Base-by-base conservation (phyloP, 2,113 vertebrate genomes). In the Octodon degus region DNA sequence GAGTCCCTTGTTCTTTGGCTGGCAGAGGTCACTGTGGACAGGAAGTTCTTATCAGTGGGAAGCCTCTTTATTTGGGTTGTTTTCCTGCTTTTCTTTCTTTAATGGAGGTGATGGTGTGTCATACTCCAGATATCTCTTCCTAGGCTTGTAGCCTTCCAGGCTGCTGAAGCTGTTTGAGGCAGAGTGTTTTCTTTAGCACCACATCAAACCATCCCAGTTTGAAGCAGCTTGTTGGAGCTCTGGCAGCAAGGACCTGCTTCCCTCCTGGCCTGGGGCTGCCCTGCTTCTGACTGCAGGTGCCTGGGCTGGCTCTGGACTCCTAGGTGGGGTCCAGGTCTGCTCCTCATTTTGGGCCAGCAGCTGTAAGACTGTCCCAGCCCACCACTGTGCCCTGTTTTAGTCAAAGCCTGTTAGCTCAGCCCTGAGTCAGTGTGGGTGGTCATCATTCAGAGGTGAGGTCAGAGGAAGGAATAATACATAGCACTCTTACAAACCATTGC, bases 41-140 rank as follows among this genome's bases (percentile, higher is more conserved):
- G 74, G 37, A 83, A 83, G 74, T 80, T 94, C 58, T 11, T 67
- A 32, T 90, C 47, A 32, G 5, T 5, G n/a, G 65, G 27, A 17
- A 92, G 43, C 43, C 24, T 87, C 6, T 22, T 58, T 67, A 53
- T 32, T 89, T 82, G 43, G 37, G 53, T 50, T 27, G 37, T 74
- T 91, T 91, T 67, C 6, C 40, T 70, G 20, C 34, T 68, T 89
- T 87, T 88, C 76, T 32, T 90, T 74, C 50, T 79, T 90, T 53
- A 65, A 7, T 0, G 8, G 43, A 89, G 68, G 13, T 8, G 30
- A 24, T 6, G 4, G 0, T 76, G 5, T 86, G 3, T 68, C 60
- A 11, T 47, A 50, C 37, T 80, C 67, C 27, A 32, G 37, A 0
- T 25, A 55, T 1, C 37, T 43, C 40, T 68, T 68, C 22, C 14